Base-by-base conservation (phyloP, 2,113 vertebrate genomes). In the Galemys pyrenaicus region DNA sequence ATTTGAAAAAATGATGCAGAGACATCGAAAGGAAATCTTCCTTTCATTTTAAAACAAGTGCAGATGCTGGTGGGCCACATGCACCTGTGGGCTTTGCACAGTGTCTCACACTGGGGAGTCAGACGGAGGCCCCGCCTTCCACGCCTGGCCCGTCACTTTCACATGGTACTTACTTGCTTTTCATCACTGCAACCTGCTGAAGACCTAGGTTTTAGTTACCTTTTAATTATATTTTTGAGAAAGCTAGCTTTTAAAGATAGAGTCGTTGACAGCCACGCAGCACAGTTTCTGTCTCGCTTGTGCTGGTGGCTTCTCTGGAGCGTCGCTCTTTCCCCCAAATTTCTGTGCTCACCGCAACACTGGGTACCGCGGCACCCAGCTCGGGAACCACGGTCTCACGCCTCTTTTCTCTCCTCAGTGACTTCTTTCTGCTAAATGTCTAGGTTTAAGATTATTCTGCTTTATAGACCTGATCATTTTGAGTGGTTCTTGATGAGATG, bases 251-350 rank as follows among this genome's bases (percentile, higher is more conserved):
- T 35, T 30, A 28, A 28, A 44, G 22, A 58, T 9, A 20, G 46
- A 62, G 67, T 35, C 30, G 3, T 0, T 4, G 22, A 19, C 20
- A 12, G 51, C 22, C 30, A 26, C 0, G 0, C 26, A 32, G 15
- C 15, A 3, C 22, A 26, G 1, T 39, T 9, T 60, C 35, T 30
- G 67, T 19, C 51, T 75, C 41, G 15, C 11, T 37, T 24, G 0
- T 6, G 0, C 54, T 16, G 9, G 54, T 20, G 22, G 46, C 6
- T 30, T 51, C 24, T 9, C 1, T 12, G 16, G n/a, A 35, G 11
- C 6, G 6, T n/a, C 1, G 0, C 54, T 0, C 2, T 44, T 17
- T 56, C 49, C 70, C 56, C 56, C 70, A 1, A 3, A 15, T 20
- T 32, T 11, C 44, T 30, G 41, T 26, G 28, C 2, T 73, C 71